Conservation (phyloP, 2,113 vertebrate species). For the Neopipo cinnamomea region DNA sequence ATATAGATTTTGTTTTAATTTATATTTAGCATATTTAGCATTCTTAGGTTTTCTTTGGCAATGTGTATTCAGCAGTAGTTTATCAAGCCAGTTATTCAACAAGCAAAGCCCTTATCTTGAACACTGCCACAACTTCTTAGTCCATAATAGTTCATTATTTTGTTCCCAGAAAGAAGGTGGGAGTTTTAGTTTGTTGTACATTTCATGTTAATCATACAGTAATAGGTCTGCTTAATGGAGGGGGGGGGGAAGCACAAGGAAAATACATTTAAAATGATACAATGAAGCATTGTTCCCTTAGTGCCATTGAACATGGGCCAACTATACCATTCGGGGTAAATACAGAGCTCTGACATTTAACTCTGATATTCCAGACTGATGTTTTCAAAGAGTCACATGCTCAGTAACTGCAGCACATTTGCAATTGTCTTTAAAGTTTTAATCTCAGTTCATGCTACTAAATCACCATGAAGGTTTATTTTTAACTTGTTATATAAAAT, state of each 20-base stretch:
- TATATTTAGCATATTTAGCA: not conserved
- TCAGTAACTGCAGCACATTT: conserved; percentile 40
- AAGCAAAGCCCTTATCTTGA: conserved; percentile 34
- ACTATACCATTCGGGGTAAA: conserved; percentile 44
- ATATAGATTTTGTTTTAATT: not conserved
- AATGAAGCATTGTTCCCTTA: conserved; percentile 31
- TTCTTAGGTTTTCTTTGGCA: not conserved
- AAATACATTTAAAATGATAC: conserved; percentile 23
- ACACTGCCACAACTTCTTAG: not conserved
- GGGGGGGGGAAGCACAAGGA: not conserved
- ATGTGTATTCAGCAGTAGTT: not conserved
- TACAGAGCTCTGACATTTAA: conserved; percentile 59
- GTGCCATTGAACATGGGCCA: conserved; percentile 57
- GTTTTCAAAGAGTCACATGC: conserved; percentile 42
- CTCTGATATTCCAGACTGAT: conserved; percentile 52
- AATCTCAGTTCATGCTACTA: conserved; percentile 69
- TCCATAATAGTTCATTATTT: conserved; percentile 35
- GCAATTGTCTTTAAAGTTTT: conserved; percentile 71
- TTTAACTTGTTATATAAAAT: conserved; percentile 69
- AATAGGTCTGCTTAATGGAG: not conserved
- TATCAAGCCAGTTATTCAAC: conserved; percentile 8
- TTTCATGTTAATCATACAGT: not conserved
- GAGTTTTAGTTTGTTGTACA: not conserved
- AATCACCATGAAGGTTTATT: conserved; percentile 67
- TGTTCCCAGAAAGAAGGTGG: conserved; percentile 39